Conservation (phyloP, 2,113 vertebrate species). For the Platichthys flesus region DNA sequence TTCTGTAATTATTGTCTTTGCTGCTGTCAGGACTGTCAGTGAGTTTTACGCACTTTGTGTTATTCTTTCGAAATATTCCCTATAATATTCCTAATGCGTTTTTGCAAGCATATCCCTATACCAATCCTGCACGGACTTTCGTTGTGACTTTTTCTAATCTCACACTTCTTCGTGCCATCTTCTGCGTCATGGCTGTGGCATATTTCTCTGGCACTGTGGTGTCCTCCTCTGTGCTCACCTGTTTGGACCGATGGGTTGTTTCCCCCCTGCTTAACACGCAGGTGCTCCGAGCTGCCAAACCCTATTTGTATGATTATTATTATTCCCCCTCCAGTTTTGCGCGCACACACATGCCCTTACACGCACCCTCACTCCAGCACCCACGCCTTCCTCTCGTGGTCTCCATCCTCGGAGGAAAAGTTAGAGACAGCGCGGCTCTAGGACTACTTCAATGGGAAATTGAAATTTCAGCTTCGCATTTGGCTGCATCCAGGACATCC, state of each 20-base stretch:
- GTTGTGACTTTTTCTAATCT: not conserved
- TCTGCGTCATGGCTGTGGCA: not conserved
- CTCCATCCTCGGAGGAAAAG: conserved; percentile 28
- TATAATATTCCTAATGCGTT: not conserved
- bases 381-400: not conserved
- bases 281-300: conserved; percentile 1
- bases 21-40: not conserved
- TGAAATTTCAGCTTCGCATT: conserved; percentile 15
- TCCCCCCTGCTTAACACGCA: not conserved
- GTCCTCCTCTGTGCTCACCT: no score
- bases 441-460: conserved; percentile 22
- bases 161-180: not conserved
- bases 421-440: conserved; percentile 1
- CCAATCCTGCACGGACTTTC: not conserved
- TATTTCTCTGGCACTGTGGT: not conserved
- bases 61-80: not conserved
- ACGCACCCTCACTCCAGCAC: not conserved
- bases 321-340: not conserved
- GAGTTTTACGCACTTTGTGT: conserved; percentile 15
- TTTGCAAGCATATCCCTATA: not conserved
- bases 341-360: not conserved
- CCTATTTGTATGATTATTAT: conserved; percentile 4
- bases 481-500: not conserved
- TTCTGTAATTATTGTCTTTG: not conserved
- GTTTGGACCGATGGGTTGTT: not conserved